Evolutionary conservation across 1,140 invertebrate species (phyloP), one percentile per base, ranked within the genome.

Genomic region (Drosophila orena): DNA sequence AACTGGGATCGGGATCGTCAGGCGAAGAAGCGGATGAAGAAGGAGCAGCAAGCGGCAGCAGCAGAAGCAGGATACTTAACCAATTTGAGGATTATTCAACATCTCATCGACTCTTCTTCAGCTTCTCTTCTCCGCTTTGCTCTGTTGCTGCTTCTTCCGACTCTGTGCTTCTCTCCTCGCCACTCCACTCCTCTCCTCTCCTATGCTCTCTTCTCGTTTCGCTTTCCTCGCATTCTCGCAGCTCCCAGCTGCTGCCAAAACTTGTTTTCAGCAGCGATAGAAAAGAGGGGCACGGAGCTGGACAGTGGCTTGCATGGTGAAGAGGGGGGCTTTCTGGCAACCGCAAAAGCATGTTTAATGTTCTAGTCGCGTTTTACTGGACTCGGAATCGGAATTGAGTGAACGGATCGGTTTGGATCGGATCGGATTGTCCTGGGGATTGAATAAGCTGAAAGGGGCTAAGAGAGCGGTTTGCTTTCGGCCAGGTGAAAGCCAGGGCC

Each of bases 231-330:
- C 46, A 75, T 74, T 75, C 46, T 70, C 66, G 47, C 65, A 65
- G 60, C 72, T 75, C 52, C 72, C 72, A 76, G 72, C 72, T 76
- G 72, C 72, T 76, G 72, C 72, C 72, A 76, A 76, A 76, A 76
- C 72, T 76, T 76, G 72, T 76, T 76, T 76, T 50, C 17, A 56
- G 37, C 59, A 44, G 37, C 24, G 43, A 52, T 24, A 15, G 12
- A 55, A 30, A 24, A 34, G 6, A 40, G 22, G 44, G 10, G 24
- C 11, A 17, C 30, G 8, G 30, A 38, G 22, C 27, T 4, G 12
- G 20, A 8, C 6, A 6, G 30, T 10, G 20, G 15, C 7, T 30
- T 40, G 10, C 10, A 4, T 5, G 42, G 22, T 7, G 6, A 11
- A 15, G 22, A 24, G 14, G 15, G 47, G 40, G 52, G 24, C n/a